These are phyloP conservation scores for Plebejus melissa DNA, from an alignment of 2,888 invertebrate species.

Conservation along the genomic window DNA sequence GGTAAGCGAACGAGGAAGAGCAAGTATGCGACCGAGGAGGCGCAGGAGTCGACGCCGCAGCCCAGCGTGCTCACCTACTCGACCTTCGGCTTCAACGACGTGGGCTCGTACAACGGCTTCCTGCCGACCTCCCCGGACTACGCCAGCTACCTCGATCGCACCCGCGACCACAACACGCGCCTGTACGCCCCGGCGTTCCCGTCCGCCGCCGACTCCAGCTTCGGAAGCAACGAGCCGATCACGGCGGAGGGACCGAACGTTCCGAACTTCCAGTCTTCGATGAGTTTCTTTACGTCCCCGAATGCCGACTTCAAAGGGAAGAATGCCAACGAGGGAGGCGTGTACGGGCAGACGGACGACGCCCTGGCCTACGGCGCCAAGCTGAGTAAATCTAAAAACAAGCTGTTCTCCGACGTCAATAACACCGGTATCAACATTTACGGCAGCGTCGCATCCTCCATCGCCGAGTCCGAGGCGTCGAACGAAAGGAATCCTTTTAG, in stretches of 20 bases:
- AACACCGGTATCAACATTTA: constrained; percentile 49
- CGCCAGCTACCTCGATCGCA: constrained; percentile 51
- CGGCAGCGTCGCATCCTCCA: constrained; percentile 43
- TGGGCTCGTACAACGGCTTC: constrained; percentile 63
- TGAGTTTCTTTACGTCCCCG: constrained; percentile 51
- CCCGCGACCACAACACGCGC: constrained; percentile 57
- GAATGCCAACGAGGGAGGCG: constrained; percentile 45
- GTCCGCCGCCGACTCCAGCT: constrained; percentile 56
- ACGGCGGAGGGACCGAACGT: constrained; percentile 50
- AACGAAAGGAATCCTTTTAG: constrained; percentile 32
- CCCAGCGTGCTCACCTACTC: constrained; percentile 70
- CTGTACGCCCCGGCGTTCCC: constrained; percentile 67
- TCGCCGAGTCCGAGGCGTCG: constrained; percentile 33
- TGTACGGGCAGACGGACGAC: constrained; percentile 44
- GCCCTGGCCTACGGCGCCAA: constrained; percentile 64
- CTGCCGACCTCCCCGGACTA: constrained; percentile 68
- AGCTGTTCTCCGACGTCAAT: constrained; percentile 46
- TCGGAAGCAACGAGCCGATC: constrained; percentile 48
- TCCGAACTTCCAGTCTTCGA: constrained; percentile 51
- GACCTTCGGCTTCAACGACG: constrained; percentile 70
- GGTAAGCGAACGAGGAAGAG: constrained; percentile 57
- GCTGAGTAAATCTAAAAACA: constrained; percentile 52
- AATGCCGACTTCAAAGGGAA: constrained; percentile 46
- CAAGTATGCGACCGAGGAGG: constrained; percentile 51
- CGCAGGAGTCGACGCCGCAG: constrained; percentile 56